A percentile compares a stretch with the other conserved stretches of the same genome.
Conservation (phyloP, 30 jellyfish, hydroid and myxozoan species). For the Chironex yamaguchii region DNA sequence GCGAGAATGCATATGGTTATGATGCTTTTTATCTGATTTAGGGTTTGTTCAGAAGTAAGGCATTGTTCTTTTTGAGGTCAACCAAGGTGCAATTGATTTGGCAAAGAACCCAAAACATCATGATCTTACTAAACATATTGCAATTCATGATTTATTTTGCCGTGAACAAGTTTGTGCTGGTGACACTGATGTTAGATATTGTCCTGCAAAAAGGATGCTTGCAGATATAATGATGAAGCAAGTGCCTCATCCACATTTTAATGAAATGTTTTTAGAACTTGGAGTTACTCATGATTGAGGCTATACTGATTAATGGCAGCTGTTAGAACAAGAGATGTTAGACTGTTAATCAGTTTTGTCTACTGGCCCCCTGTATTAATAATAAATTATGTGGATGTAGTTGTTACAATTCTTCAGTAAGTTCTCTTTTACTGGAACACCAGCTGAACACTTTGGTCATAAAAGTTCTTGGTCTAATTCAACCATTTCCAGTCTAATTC, state of each 20-base stretch:
- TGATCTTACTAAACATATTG: slow-evolving; percentile 50
- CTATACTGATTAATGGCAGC: slow-evolving; percentile 26
- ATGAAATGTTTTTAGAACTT: slow-evolving; percentile 7
- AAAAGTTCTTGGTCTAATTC: no score
- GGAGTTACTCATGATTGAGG: slow-evolving; percentile 2
- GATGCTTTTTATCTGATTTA: no score
- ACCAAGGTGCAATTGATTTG: slow-evolving; percentile 31
- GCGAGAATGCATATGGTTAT: no score
- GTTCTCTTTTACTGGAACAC: no score
- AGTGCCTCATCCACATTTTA: slow-evolving; percentile 6
- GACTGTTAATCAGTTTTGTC: no score
- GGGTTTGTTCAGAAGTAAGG: slow-evolving; percentile 15
- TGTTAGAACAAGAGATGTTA: neutral
- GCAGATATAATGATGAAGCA: slow-evolving; percentile 49
- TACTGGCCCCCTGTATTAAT: no score
- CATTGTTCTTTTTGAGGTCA: slow-evolving; percentile 36
- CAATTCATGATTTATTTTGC: slow-evolving; percentile 27
- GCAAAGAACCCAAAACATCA: slow-evolving; percentile 43
- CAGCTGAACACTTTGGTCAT: no score
- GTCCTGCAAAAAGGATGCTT: slow-evolving; percentile 14
- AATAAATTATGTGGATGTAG: no score
- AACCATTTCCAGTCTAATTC: no score
- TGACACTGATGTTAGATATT: slow-evolving; percentile 27
- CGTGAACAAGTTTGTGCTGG: slow-evolving; percentile 10
- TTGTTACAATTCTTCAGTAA: no score